Evolutionary conservation across 2,113 vertebrate genomes (phyloP).

Genomic region (Salvelinus namaycush): DNA sequence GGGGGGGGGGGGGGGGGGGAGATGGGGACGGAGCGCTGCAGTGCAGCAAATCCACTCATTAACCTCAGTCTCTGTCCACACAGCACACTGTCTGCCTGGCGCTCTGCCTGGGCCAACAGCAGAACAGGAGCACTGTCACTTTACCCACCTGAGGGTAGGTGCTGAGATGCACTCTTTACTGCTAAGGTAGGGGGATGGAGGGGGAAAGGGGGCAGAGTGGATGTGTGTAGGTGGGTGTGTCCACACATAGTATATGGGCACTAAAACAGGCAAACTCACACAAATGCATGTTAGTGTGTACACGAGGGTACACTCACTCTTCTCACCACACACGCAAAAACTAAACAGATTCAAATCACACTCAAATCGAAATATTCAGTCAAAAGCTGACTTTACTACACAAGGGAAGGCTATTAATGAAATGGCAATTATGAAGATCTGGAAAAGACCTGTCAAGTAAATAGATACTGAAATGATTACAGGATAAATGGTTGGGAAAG

Average conservation of each 20-base stretch:
- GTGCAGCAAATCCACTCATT: constrained; percentile 79
- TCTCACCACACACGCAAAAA: not conserved
- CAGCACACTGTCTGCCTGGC: constrained; percentile 32
- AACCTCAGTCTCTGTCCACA: constrained; percentile 61
- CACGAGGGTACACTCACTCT: too few relatives aligned
- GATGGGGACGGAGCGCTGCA: constrained; percentile 60
- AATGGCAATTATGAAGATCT: constrained; percentile 35
- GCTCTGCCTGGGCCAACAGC: not conserved
- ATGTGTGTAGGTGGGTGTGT: not conserved
- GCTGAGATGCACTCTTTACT: not conserved
- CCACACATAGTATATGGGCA: not conserved
- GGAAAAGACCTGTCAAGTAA: constrained; percentile 43
- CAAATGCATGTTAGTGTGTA: too few relatives aligned
- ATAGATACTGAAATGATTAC: constrained; percentile 46
- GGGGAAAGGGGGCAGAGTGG: not conserved
- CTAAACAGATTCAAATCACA: constrained; percentile 19
- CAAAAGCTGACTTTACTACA: too few relatives aligned
- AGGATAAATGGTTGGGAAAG: constrained; percentile 37
- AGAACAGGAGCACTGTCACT: constrained; percentile 32
- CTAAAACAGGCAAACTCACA: too few relatives aligned
- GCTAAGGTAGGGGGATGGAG: too few relatives aligned
- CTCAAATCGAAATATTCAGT: not conserved
- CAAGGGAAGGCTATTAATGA: not conserved
- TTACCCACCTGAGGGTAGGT: constrained; percentile 40
- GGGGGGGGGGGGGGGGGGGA: not conserved